Conservation (phyloP, 2,888 invertebrate species). For the Elegia similella region DNA sequence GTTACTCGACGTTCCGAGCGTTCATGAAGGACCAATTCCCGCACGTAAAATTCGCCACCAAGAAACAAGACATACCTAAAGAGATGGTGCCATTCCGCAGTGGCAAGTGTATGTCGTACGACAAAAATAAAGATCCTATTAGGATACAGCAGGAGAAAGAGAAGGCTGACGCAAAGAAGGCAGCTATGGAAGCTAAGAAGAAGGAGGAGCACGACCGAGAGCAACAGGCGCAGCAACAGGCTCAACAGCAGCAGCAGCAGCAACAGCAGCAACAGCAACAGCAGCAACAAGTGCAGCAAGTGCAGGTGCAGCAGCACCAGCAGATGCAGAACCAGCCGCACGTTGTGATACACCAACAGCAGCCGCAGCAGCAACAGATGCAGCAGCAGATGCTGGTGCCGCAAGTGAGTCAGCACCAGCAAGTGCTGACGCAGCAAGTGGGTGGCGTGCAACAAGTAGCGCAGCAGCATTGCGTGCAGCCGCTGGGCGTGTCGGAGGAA, state of each 20-base stretch:
- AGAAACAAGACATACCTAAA: slow-evolving; percentile 74
- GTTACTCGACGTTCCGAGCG: slow-evolving; percentile 89
- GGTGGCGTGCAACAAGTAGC: slow-evolving; percentile 68
- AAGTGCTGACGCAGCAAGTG: slow-evolving; percentile 69
- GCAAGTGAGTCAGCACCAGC: slow-evolving; percentile 77
- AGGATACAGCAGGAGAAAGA: slow-evolving; percentile 75
- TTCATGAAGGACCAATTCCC: slow-evolving; percentile 92
- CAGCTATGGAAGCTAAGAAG: slow-evolving; percentile 75
- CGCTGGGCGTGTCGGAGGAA: slow-evolving; percentile 73
- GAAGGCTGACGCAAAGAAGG: slow-evolving; percentile 75
- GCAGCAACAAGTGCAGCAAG: slow-evolving; percentile 67
- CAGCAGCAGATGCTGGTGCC: slow-evolving; percentile 77
- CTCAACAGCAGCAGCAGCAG: slow-evolving; percentile 57
- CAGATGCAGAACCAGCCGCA: slow-evolving; percentile 69
- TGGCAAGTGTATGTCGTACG: slow-evolving; percentile 78
- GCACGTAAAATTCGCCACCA: slow-evolving; percentile 87
- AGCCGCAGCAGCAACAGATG: slow-evolving; percentile 58
- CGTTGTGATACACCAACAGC: slow-evolving; percentile 69
- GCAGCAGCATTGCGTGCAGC: slow-evolving; percentile 74
- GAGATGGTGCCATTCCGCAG: slow-evolving; percentile 77
- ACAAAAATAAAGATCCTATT: slow-evolving; percentile 77
- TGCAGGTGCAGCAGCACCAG: slow-evolving; percentile 69
- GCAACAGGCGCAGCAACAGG: slow-evolving; percentile 61
- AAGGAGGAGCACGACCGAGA: slow-evolving; percentile 74
- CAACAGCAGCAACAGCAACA: slow-evolving; percentile 59